Conservation (phyloP, 2,797 vertebrate species). For the Hypotaenidia okinawae region DNA sequence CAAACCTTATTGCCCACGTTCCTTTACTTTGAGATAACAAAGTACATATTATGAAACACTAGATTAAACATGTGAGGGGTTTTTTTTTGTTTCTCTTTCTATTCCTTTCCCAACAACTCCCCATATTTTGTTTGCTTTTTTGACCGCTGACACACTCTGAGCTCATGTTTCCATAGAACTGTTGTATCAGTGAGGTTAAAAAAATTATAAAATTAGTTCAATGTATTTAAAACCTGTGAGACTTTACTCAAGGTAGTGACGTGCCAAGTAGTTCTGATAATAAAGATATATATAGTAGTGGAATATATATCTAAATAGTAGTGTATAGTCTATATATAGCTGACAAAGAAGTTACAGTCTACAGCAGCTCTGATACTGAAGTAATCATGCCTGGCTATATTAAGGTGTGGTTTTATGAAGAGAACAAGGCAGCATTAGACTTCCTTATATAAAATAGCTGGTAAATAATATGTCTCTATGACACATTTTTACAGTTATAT, state of each 20-base stretch:
- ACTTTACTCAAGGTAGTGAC: neutral
- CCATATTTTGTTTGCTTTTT: neutral
- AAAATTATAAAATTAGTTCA: neutral
- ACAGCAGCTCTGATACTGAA: neutral
- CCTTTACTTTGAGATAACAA: neutral
- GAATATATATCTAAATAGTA: too few species aligned
- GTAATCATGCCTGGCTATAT: neutral
- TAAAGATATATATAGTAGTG: neutral
- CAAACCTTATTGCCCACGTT: neutral
- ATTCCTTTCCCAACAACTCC: neutral
- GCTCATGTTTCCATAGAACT: neutral
- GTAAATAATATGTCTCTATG: neutral
- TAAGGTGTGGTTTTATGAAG: neutral
- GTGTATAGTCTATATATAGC: neutral
- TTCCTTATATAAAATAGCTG: neutral
- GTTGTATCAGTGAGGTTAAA: constrained; percentile 2
- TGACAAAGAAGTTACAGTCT: neutral
- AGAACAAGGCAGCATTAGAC: neutral
- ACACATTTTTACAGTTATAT: neutral
- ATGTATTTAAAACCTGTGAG: constrained; percentile 17
- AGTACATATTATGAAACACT: neutral
- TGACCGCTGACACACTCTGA: neutral
- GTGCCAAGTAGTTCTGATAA: neutral
- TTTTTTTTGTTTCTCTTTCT: neutral
- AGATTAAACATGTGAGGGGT: neutral